These are phyloP conservation scores for Ginglymostoma cirratum DNA, from an alignment of 2,113 vertebrate species.

Conservation along the genomic window DNA sequence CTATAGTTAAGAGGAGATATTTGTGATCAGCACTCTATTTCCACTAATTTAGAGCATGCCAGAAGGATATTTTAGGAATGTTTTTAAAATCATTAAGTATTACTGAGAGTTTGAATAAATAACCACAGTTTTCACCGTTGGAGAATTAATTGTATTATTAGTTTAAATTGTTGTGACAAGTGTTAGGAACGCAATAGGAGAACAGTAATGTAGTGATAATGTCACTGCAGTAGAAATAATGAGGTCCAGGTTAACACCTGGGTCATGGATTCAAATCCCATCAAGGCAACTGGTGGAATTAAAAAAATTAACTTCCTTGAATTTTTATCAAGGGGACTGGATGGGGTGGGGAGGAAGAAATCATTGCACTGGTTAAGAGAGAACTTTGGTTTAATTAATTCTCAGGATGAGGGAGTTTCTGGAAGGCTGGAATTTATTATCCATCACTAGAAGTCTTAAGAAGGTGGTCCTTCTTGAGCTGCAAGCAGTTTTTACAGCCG, in stretches of 20 bases:
- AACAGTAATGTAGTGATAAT: background rate
- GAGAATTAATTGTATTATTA: background rate
- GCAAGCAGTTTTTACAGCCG: background rate
- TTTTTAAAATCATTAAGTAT: background rate
- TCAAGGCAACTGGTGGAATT: too few species aligned
- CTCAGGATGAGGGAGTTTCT: background rate
- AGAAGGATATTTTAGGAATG: background rate
- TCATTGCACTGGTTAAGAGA: background rate
- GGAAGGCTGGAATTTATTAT: background rate
- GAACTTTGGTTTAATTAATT: background rate
- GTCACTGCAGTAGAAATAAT: too few species aligned
- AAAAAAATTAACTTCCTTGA: too few species aligned
- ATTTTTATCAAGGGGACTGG: too few species aligned
- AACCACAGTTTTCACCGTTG: background rate
- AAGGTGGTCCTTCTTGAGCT: background rate
- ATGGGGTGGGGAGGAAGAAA: background rate
- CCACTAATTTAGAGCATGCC: background rate
- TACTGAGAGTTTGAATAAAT: background rate
- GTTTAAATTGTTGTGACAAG: background rate
- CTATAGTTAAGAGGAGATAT: background rate
- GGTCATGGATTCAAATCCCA: too few species aligned
- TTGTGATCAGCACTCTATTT: background rate
- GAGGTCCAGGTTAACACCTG: too few species aligned
- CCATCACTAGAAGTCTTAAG: background rate
- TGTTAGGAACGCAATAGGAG: background rate